Percentiles rank a stretch among this genome's conserved stretches.
phyloP scores from a whole-genome alignment of 2,888 invertebrate genomes.

The Diarsia brunnea region DNA sequence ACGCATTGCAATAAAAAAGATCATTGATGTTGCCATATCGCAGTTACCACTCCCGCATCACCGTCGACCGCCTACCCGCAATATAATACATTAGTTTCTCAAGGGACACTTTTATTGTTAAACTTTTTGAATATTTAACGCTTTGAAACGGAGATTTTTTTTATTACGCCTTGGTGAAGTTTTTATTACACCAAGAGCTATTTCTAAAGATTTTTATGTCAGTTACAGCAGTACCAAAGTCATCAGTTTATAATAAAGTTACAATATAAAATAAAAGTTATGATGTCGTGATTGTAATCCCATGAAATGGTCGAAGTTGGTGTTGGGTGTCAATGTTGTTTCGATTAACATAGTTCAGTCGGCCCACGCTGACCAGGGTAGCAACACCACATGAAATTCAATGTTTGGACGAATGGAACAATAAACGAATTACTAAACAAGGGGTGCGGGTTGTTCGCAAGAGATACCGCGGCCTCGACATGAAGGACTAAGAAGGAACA shows the following conservation, averaged over 20 bases:
- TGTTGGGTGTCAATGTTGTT: constrained; percentile 52
- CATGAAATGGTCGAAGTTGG: constrained; percentile 59
- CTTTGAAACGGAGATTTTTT: constrained; percentile 82
- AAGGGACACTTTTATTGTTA: constrained; percentile 80
- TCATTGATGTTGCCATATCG: constrained; percentile 42
- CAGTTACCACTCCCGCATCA: constrained; percentile 22
- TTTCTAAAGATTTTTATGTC: constrained; percentile 84
- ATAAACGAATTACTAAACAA: not conserved
- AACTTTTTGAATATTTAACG: constrained; percentile 86
- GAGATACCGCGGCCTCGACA: too few species aligned
- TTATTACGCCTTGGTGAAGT: constrained; percentile 84
- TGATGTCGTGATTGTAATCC: constrained; percentile 62
- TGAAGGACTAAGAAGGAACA: too few species aligned
- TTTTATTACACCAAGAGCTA: constrained; percentile 84
- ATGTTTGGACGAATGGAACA: not conserved
- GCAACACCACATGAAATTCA: too few species aligned
- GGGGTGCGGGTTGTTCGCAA: too few species aligned
- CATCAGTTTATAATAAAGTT: constrained; percentile 79
- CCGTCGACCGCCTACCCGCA: constrained; percentile 58
- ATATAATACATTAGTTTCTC: constrained; percentile 72
- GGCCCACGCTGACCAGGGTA: not conserved
- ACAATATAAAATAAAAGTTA: constrained; percentile 71
- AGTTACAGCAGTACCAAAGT: constrained; percentile 80
- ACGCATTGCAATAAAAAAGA: constrained; percentile 62
- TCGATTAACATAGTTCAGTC: constrained; percentile 15